Evolutionary conservation across 1,140 invertebrate genomes (phyloP), one percentile per base, ranked within the genome.

Genomic region (Heterodera carotae): DNA sequence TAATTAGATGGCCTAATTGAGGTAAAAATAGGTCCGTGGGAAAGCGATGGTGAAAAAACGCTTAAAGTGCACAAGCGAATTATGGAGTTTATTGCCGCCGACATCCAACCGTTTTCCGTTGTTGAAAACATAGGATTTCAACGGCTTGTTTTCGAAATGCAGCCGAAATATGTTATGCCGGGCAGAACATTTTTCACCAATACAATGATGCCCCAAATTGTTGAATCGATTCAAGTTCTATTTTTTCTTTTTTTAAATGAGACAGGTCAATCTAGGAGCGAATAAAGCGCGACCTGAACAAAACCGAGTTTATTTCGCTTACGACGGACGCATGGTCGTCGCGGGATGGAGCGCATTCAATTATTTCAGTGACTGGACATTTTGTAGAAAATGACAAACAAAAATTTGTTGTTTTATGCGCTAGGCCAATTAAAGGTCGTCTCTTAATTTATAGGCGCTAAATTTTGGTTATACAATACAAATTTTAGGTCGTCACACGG

Each of bases 341-440:
- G 12, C 27, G 31, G 15, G 62, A 66, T 33, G 27, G 27, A 66
- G 62, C 62, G 8, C 62, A 66, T 66, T 66, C 62, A 66, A 29
- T 66, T 12, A 29, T 66, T 7, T 29, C 27, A 15, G 7, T 66
- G 27, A 66, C 64, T 12, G 31, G 64, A 18, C 64, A 67, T 67
- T 67, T 67, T n/a, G n/a, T 67, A 18, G 31, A 12, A 18, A n/a
- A 67, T 67, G 64, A n/a, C 36, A 15, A 15, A 67, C 64, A 31
- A 67, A 67, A 12, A 67, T 67, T 67, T n/a, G 64, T 67, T 67
- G 62, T 66, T 33, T 66, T 66, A 66, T 29, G 62, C 31, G 62
- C 62, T 7, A 66, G 15, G 31, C 62, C 62, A 15, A 66, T 66
- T 15, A 66, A 15, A 66, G 62, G 62, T 66, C 15, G 10, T 66